Evolutionary conservation across 2,888 invertebrate genomes (phyloP).

Genomic region (Eulithis prunata): DNA sequence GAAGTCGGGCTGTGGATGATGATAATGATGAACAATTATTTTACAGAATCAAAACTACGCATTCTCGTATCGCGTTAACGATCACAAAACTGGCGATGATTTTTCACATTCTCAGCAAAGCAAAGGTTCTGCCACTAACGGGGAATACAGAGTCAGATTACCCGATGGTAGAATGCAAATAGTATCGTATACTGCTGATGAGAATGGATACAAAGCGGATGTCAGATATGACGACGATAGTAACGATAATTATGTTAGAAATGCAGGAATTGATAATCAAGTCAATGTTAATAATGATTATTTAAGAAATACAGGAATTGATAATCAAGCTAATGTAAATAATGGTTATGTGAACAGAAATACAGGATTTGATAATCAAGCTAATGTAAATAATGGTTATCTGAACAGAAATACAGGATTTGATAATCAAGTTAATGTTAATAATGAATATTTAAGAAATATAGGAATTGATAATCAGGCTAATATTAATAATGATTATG

Average conservation of each 20-base stretch:
- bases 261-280: slow-evolving; percentile 44
- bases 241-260: slow-evolving; percentile 21
- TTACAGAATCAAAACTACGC: slow-evolving; percentile 84
- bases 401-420: background rate
- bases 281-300: slow-evolving; percentile 5
- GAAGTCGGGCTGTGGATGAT: too few relatives aligned
- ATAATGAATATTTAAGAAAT: background rate
- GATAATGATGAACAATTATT: too few relatives aligned
- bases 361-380: slow-evolving; percentile 10
- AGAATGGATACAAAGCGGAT: slow-evolving; percentile 87
- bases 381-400: slow-evolving; percentile 25
- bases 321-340: slow-evolving; percentile 26
- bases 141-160: slow-evolving; percentile 87
- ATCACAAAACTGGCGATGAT: slow-evolving; percentile 86
- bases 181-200: slow-evolving; percentile 87
- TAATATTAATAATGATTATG: too few relatives aligned
- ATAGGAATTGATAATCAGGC: too few relatives aligned
- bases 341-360: too few relatives aligned
- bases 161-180: slow-evolving; percentile 88
- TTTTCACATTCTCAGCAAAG: slow-evolving; percentile 87
- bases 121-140: slow-evolving; percentile 86
- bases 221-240: slow-evolving; percentile 84
- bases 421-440: slow-evolving; percentile 26
- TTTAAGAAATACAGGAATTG: slow-evolving; percentile 23
- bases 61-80: slow-evolving; percentile 87